Percentiles rank a stretch among this genome's conserved stretches.
phyloP scores from a whole-genome alignment of 1,140 invertebrate species.

The Papilio xuthus region DNA sequence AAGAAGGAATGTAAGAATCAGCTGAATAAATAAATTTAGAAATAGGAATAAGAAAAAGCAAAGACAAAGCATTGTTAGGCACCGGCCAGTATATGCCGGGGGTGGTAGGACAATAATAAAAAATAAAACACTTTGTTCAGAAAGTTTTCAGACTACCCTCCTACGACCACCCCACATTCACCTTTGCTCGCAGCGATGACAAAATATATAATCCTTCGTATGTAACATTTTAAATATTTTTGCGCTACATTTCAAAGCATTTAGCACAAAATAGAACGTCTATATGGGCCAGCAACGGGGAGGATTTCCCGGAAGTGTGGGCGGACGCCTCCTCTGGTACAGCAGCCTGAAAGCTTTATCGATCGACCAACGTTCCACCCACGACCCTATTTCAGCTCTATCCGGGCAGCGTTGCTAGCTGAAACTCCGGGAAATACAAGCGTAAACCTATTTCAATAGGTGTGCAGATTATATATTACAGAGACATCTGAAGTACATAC shows the following conservation, averaged over 20 bases:
- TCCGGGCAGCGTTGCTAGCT: not conserved
- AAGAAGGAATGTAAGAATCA: too few relatives aligned
- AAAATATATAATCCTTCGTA: too few relatives aligned
- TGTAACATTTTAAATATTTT: too few relatives aligned
- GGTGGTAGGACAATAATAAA: too few relatives aligned
- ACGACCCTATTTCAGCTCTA: not conserved
- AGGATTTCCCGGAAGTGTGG: not conserved
- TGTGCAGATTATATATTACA: not conserved
- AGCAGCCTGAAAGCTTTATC: not conserved
- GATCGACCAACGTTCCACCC: not conserved
- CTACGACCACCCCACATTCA: too few relatives aligned
- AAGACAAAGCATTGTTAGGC: too few relatives aligned
- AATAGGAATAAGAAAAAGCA: too few relatives aligned
- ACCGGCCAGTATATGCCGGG: too few relatives aligned
- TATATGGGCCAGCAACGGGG: not conserved
- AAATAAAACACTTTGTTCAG: too few relatives aligned
- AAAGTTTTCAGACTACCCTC: too few relatives aligned
- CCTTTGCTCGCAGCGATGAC: too few relatives aligned
- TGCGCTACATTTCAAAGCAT: not conserved
- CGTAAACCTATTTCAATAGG: not conserved
- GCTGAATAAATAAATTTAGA: too few relatives aligned
- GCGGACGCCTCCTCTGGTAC: not conserved
- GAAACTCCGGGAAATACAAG: not conserved
- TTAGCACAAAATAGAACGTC: not conserved
- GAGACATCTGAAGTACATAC: not conserved